Percentiles rank a stretch among this genome's conserved stretches.
Evolutionary conservation across 2,113 vertebrate species (phyloP).

Genomic region (Motacilla tschutschensis): DNA sequence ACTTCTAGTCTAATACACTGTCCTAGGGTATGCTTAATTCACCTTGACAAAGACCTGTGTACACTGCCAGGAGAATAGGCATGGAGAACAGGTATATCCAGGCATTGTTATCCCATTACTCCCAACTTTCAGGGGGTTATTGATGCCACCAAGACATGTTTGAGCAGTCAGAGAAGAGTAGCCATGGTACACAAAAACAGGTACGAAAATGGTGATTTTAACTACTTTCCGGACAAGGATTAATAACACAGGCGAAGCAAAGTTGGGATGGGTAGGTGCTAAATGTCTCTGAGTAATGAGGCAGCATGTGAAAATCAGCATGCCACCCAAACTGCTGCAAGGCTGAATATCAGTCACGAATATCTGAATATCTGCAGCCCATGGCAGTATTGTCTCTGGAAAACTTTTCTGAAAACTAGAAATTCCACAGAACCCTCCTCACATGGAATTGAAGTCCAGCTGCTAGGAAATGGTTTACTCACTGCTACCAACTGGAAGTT

Average conservation of each 20-base stretch:
- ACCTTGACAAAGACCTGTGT: background rate
- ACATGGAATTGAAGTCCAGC: background rate
- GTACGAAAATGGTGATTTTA: background rate
- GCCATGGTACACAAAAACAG: background rate
- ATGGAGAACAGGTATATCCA: background rate
- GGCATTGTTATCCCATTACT: background rate
- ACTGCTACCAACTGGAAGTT: background rate
- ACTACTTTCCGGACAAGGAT: background rate
- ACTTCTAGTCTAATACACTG: background rate
- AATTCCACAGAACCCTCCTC: background rate
- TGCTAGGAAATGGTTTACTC: background rate
- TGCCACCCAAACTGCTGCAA: background rate
- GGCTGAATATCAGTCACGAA: background rate
- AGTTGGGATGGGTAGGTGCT: background rate
- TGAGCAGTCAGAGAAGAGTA: background rate
- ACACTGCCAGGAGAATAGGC: background rate
- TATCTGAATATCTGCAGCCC: background rate
- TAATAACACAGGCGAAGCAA: background rate
- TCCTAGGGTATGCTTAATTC: background rate
- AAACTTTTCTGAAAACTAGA: background rate
- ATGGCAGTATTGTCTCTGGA: background rate
- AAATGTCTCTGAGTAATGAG: background rate
- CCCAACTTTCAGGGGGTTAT: background rate
- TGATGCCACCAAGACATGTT: rapidly evolving
- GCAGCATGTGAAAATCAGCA: background rate